Base-by-base conservation (phyloP, 2,113 vertebrate genomes). In the Pampusana beccarii region DNA sequence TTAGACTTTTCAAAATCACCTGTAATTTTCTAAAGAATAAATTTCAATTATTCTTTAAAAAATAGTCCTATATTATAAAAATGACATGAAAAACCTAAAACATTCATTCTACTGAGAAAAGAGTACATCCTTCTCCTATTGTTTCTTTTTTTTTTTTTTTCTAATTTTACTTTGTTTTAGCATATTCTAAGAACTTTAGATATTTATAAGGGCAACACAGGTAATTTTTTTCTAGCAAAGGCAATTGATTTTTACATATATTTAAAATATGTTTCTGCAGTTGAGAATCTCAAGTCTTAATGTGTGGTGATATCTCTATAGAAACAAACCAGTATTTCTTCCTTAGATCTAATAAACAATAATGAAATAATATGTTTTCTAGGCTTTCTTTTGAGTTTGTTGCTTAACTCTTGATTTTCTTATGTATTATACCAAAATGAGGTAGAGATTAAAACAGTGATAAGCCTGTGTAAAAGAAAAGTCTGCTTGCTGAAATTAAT, bases 71-170 rank as follows among this genome's bases (percentile, higher is more conserved):
- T 28, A 69, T n/a, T 57, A 21, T 25, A 56, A 62, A 80, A 42
- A 70, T n/a, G 2, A 36, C 4, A 56, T 50, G 33, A 9, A 70
- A 61, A 86, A 61, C 2, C 16, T 25, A 42, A 36, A 60, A 20
- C 13, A 31, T 66, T 66, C 3, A 46, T 92, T 82, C 29, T 56
- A 36, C 46, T 25, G 3, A 54, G 14, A 80, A 81, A 71, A 36
- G 2, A 42, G 2, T 36, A 34, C 9, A n/a, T 24, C 6, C 3
- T 64, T 79, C 3, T 29, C 3, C 1, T 12, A n/a, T 56, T 65
- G 64, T 67, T 11, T 1, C 4, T 69, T 50, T 8, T 33, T 9
- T 36, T 56, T 40, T 14, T 64, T 62, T 51, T 6, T 20, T 66
- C n/a, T 44, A 15, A 0, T 40, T 2, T 38, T 40, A 17, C 2